These are phyloP conservation scores for Anastrepha obliqua DNA, from an alignment of 1,140 invertebrate genomes.

Conservation along the genomic window DNA sequence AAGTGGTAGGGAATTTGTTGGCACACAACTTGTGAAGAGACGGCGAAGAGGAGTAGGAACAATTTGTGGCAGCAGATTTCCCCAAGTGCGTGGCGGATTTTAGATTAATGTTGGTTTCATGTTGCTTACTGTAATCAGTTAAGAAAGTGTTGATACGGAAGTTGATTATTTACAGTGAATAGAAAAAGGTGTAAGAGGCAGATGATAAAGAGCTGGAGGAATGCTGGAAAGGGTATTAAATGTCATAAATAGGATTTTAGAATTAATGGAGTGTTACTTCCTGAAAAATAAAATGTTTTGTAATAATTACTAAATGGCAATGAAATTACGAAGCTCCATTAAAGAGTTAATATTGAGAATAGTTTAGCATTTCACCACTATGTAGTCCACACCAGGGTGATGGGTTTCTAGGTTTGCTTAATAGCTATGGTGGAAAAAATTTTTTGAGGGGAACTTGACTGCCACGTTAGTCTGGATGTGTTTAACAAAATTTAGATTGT, in stretches of 20 bases:
- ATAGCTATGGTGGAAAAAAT: too few species aligned
- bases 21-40: background rate
- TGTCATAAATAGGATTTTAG: background rate
- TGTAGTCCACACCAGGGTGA: too few species aligned
- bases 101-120: constrained; percentile 49
- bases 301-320: background rate
- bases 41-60: too few species aligned
- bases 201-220: background rate
- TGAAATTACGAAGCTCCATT: background rate
- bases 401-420: too few species aligned
- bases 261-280: background rate
- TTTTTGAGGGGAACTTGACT: too few species aligned
- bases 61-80: background rate
- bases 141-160: constrained; percentile 31
- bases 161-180: constrained; percentile 7
- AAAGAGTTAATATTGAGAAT: too few species aligned
- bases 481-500: too few species aligned
- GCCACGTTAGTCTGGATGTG: too few species aligned
- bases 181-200: background rate
- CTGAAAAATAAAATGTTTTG: background rate
- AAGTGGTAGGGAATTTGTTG: background rate
- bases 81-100: background rate
- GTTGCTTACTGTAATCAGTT: constrained; percentile 33
- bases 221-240: constrained; percentile 21
- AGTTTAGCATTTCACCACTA: too few species aligned